phyloP scores from a whole-genome alignment of 2,113 vertebrate species.

The Ginglymostoma cirratum region DNA sequence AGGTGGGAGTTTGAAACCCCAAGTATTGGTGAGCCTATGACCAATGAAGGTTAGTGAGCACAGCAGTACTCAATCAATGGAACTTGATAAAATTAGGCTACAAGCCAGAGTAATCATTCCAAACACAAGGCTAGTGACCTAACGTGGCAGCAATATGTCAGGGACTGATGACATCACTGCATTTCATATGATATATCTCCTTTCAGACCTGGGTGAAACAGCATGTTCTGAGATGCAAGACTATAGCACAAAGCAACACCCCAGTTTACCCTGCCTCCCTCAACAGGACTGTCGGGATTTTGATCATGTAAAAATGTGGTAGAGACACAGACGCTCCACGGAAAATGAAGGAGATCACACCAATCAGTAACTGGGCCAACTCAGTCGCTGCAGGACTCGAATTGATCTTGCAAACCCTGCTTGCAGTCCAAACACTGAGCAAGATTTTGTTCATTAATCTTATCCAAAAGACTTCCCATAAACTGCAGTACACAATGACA shows the following conservation, averaged over 20 bases:
- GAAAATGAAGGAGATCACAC: background rate
- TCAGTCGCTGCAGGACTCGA: background rate
- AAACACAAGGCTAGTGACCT: no score
- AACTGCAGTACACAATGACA: background rate
- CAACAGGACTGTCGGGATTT: background rate
- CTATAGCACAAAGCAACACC: background rate
- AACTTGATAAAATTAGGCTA: no score
- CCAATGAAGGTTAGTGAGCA: no score
- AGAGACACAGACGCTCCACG: background rate
- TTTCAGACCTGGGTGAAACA: background rate
- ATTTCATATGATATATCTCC: no score
- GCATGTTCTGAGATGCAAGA: background rate
- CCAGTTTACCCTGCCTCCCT: background rate
- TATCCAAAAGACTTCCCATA: background rate
- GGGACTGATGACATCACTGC: no score
- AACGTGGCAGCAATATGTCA: no score
- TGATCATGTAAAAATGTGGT: background rate
- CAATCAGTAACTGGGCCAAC: background rate
- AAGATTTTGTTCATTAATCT: background rate
- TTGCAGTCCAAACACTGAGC: background rate
- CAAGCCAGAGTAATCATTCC: no score
- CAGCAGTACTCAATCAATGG: no score
- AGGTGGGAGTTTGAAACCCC: no score
- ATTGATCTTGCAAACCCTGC: background rate
- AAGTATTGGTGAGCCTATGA: no score